Percentiles rank a stretch among this genome's conserved stretches.
These are phyloP conservation scores for Limenitis camilla DNA, from an alignment of 2,888 invertebrate species.

Conservation along the genomic window DNA sequence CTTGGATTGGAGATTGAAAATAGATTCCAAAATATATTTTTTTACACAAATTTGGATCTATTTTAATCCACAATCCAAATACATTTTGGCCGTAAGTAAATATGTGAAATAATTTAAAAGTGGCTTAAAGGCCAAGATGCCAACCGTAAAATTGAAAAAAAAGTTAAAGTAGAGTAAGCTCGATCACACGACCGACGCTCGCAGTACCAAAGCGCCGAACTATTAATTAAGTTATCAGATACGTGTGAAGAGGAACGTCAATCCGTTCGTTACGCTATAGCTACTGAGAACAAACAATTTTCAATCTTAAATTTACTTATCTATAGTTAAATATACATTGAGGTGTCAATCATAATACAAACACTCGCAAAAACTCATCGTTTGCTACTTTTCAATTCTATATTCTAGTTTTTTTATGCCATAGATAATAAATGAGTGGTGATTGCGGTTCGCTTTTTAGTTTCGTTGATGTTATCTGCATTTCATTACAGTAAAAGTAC, in stretches of 20 bases:
- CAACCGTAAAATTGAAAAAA: neutral
- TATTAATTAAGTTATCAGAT: slow-evolving; percentile 9
- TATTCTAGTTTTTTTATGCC: neutral
- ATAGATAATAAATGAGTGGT: neutral
- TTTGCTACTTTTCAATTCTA: neutral
- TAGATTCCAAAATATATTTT: too few species aligned
- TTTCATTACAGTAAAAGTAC: too few species aligned
- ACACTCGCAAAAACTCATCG: slow-evolving; percentile 8
- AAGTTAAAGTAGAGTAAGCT: neutral
- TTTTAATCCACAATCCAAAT: too few species aligned
- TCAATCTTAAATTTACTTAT: neutral
- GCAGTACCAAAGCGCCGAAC: neutral
- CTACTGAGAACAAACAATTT: neutral
- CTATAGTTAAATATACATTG: neutral
- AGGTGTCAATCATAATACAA: neutral
- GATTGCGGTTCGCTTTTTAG: neutral
- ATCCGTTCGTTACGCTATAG: slow-evolving; percentile 3
- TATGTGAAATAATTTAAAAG: too few species aligned
- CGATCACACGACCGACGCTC: slow-evolving; percentile 2
- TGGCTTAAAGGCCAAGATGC: neutral
- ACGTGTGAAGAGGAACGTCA: slow-evolving; percentile 8
- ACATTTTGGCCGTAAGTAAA: too few species aligned
- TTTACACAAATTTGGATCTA: too few species aligned
- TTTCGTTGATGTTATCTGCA: neutral
- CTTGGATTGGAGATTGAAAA: too few species aligned